Conservation (phyloP, 2,888 invertebrate genomes). For the Rhingia rostrata region DNA sequence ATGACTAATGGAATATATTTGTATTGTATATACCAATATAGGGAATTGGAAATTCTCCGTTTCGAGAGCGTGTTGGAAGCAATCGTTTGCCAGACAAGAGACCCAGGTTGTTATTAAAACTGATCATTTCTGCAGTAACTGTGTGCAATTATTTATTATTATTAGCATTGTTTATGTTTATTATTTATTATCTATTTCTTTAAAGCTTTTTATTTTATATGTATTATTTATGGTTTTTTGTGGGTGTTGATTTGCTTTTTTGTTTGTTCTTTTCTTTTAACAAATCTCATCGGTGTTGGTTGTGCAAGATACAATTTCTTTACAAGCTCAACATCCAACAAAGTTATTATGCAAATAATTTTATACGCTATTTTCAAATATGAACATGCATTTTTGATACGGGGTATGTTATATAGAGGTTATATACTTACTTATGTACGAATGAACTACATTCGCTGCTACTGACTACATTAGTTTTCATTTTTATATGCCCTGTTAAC, state of each 20-base stretch:
- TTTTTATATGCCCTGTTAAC: too few species aligned
- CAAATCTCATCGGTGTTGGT: slow-evolving; percentile 50
- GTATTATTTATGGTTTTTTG: slow-evolving; percentile 28
- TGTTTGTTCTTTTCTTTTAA: slow-evolving; percentile 40
- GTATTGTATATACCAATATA: slow-evolving; percentile 76
- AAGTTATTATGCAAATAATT: too few species aligned
- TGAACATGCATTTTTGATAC: too few species aligned
- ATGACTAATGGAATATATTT: slow-evolving; percentile 63
- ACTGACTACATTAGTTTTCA: too few species aligned
- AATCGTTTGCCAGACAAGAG: slow-evolving; percentile 92
- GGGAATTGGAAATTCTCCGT: slow-evolving; percentile 90
- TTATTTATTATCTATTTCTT: slow-evolving; percentile 25
- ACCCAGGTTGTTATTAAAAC: slow-evolving; percentile 87
- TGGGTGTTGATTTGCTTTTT: slow-evolving; percentile 37
- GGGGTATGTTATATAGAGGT: too few species aligned
- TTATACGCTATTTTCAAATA: too few species aligned
- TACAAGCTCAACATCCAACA: background rate
- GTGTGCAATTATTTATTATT: slow-evolving; percentile 52
- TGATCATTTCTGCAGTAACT: slow-evolving; percentile 62
- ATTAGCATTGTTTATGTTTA: slow-evolving; percentile 21
- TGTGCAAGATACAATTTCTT: slow-evolving; percentile 6
- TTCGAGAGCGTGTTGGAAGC: slow-evolving; percentile 94
- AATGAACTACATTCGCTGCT: too few species aligned
- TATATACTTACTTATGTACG: too few species aligned
- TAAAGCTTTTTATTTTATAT: slow-evolving; percentile 25